phyloP scores from a whole-genome alignment of 1,140 invertebrate species.

The silkworm (Bombyx mori) region ASM3026992v2 NC_085130.1:545001-545500 shows the following conservation, averaged over 20 bases:
- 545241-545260: conserved; percentile 13
- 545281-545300: conserved; percentile 36
- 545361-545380: not conserved
- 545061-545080: conserved; percentile 44
- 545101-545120: conserved; percentile 56
- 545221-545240: conserved; percentile 40
- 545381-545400: not conserved
- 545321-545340: conserved; percentile 7
- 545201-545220: conserved; percentile 37
- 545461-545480: not conserved
- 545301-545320: conserved; percentile 19
- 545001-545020: conserved; percentile 29
- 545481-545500: no score
- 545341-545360: not conserved
- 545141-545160: conserved; percentile 43
- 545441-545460: not conserved
- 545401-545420: not conserved
- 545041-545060: conserved; percentile 39
- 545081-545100: conserved; percentile 59
- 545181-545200: conserved; percentile 32
- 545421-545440: not conserved
- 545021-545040: conserved; percentile 44
- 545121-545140: conserved; percentile 52
- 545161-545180: conserved; percentile 57
- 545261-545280: conserved; percentile 19